Evolutionary conservation across 2,797 vertebrate species (phyloP), one percentile per base, ranked within the genome.

Genomic region (Hyperoplus immaculatus): DNA sequence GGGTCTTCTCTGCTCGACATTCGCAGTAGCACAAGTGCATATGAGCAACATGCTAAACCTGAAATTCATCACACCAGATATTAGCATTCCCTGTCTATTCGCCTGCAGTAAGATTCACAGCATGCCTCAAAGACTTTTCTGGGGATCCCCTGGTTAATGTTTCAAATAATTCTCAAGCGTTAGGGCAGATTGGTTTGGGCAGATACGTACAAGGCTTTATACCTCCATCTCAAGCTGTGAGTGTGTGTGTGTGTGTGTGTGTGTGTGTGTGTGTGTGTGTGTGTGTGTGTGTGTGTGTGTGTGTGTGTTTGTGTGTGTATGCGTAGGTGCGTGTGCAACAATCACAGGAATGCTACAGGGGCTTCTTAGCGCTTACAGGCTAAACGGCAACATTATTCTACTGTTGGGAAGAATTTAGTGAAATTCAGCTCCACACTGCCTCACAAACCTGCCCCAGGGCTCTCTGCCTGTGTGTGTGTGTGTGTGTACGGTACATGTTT

Each of bases 371-470:
- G 55, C 74, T 81, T 9, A 1, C 67, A 82, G 66, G 78, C 59
- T 87, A 85, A 91, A 91, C 71, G 74, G 72, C 72, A 60, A 79
- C 83, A 82, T 86, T 80, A 87, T 89, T 91, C 84, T 64, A 78
- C 76, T 83, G 88, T 90, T 73, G 75, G 69, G 78, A 83, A 72
- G 71, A 82, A 72, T 86, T 87, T 82, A 81, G 78, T 70, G 80
- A 85, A 89, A 88, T 82, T 73, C 55, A 69, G 66, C 68, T 61
- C n/a, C 66, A 77, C 77, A 77, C 77, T 81, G 36, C n/a, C 68
- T 80, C 78, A 85, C 71, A 69, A 80, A 29, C 41, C 14, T 18
- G 43, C 86, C 69, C 7, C 68, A 68, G 29, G 80, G 83, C 78
- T 18, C 21, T 57, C 15, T 55, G 47, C 39, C 46, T 69, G 0